Evolutionary conservation across 2,888 invertebrate species (phyloP).

Genomic region (Cremastinae sp.): DNA sequence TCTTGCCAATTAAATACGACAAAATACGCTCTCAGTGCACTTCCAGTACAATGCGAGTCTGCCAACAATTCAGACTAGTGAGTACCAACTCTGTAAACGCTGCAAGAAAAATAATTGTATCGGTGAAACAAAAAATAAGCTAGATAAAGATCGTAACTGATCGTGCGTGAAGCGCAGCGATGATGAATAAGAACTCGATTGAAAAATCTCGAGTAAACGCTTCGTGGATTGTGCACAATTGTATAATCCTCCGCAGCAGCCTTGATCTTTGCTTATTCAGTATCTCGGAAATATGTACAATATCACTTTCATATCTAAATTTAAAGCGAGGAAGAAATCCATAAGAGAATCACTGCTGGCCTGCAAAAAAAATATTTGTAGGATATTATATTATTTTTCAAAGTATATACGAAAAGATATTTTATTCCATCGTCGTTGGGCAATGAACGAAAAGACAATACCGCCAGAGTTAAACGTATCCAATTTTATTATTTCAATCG

Average conservation of each 20-base stretch:
- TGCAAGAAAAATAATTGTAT: neutral
- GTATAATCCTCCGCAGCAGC: constrained; percentile 55
- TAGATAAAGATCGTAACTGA: constrained; percentile 29
- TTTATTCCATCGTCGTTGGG: too few relatives aligned
- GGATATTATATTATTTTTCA: too few relatives aligned
- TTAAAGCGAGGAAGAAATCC: too few relatives aligned
- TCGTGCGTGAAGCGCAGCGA: constrained; percentile 54
- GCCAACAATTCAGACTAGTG: constrained; percentile 83
- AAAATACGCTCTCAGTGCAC: constrained; percentile 81
- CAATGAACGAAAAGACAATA: too few relatives aligned
- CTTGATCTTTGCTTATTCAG: constrained; percentile 39
- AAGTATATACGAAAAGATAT: too few relatives aligned
- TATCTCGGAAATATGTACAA: constrained; percentile 38
- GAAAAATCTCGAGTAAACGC: constrained; percentile 49
- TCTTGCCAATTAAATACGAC: constrained; percentile 90
- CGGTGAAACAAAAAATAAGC: constrained; percentile 18
- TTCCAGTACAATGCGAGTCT: constrained; percentile 83
- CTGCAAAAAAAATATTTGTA: too few relatives aligned
- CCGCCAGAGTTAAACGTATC: too few relatives aligned
- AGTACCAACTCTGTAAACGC: constrained; percentile 66
- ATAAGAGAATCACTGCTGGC: too few relatives aligned
- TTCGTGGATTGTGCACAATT: constrained; percentile 50
- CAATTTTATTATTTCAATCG: too few relatives aligned
- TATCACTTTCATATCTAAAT: too few relatives aligned
- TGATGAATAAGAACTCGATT: constrained; percentile 25